Conservation (phyloP, 2,797 vertebrate species). For the Amniataba percoides region DNA sequence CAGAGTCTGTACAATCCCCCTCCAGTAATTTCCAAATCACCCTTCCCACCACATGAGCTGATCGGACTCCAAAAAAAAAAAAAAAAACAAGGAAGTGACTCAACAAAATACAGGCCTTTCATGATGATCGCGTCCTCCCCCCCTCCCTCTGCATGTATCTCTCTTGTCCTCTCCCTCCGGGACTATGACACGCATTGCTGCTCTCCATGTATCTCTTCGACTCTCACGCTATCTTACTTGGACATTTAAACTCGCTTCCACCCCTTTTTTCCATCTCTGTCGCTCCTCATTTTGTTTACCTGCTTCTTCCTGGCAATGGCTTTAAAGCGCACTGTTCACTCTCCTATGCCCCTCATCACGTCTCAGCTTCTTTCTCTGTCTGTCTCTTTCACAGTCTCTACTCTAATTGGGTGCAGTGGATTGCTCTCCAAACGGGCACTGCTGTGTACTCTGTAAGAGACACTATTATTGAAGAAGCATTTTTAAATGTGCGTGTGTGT, state of each 20-base stretch:
- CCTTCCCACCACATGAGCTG: constrained; percentile 3
- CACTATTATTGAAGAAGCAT: constrained; percentile 22
- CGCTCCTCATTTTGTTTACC: constrained; percentile 28
- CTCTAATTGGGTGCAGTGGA: constrained; percentile 16
- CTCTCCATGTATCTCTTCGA: constrained; percentile 30
- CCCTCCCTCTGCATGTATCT: constrained; percentile 18
- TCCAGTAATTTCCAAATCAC: not conserved
- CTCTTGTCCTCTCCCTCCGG: constrained; percentile 28
- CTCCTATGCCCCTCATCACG: constrained; percentile 4
- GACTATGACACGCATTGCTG: constrained; percentile 41
- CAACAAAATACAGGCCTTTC: constrained; percentile 52
- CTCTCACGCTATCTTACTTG: constrained; percentile 30
- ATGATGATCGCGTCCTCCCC: constrained; percentile 28
- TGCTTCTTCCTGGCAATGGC: constrained; percentile 12
- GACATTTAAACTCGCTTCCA: constrained; percentile 24
- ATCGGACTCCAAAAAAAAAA: constrained; percentile 24
- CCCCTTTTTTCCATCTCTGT: constrained; percentile 7
- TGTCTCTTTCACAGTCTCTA: not conserved
- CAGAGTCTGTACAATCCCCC: not conserved
- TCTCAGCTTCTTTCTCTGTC: constrained; percentile 6
- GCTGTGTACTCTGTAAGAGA: constrained; percentile 25
- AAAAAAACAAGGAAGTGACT: constrained; percentile 36
- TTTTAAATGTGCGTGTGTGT: not conserved
- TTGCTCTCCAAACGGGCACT: constrained; percentile 8
- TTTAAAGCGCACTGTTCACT: constrained; percentile 4